Conservation (phyloP, 1,140 invertebrate species). For the Sitobion miscanthi region DNA sequence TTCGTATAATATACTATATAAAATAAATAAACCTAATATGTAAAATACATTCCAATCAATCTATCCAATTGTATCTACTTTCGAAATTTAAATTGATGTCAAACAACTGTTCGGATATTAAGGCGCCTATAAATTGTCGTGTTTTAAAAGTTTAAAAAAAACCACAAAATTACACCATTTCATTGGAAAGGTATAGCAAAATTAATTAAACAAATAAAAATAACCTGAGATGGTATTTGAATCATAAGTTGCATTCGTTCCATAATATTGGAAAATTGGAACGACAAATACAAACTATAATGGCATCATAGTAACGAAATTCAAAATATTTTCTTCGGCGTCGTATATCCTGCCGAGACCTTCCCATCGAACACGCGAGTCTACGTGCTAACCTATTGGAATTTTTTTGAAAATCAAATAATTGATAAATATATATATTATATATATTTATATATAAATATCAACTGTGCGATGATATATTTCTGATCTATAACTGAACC, state of each 20-base stretch:
- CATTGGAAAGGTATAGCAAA: background rate
- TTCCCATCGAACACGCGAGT: background rate
- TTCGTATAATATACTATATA: no score
- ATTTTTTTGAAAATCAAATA: no score
- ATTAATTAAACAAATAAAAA: no score
- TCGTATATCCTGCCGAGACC: background rate
- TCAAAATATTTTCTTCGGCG: background rate
- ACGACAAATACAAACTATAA: background rate
- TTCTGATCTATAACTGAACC: background rate
- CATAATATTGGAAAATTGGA: background rate
- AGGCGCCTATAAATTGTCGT: no score
- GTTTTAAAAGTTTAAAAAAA: no score
- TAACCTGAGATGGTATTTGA: no score
- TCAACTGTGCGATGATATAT: background rate
- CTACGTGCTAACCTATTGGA: no score
- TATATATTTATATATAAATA: no score
- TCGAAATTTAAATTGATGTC: background rate
- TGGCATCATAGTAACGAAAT: background rate
- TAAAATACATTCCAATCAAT: background rate
- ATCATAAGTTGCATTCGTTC: background rate
- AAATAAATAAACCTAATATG: background rate
- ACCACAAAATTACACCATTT: background rate
- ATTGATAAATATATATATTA: no score
- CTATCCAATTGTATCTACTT: no score
- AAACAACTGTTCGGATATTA: no score